Evolutionary conservation across 2,113 vertebrate species (phyloP), one percentile per base, ranked within the genome.

Genomic region (Pituophis catenifer): DNA sequence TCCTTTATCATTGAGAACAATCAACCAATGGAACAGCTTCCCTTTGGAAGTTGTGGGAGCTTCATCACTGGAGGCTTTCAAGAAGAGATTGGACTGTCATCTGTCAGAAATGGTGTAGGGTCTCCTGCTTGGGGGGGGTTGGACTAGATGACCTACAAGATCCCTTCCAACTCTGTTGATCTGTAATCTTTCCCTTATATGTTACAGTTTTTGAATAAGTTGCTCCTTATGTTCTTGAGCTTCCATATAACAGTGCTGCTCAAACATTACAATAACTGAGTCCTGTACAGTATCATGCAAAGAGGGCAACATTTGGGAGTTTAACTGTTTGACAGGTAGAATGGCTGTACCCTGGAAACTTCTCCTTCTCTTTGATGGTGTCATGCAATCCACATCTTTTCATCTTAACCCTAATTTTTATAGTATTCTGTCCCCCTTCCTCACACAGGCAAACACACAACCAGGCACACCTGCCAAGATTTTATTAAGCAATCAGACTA

Each of bases 131-230:
- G 12, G 53, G 53, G 11, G 0, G 11, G 53, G 12, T 54, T 54
- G 12, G 53, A 15, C 53, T 54, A 54, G 53, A 54, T 54, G 53
- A 54, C 53, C 53, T 54, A 54, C 53, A 54, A 54, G 53, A 13
- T 54, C 12, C 53, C 53, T 54, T 54, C 53, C 53, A 54, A 54
- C 53, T 53, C 53, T 53, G 53, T 53, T 53, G 11, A 53, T 53
- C 53, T 53, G 53, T 53, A 12, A 53, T 92, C 48, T 50, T 85
- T 92, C 87, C 92, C 93, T 59, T 59, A 59, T 59, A 59, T 9
- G 21, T 59, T 59, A 59, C 57, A 94, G 55, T 88, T 50, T 91
- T 57, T 94, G 95, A 96, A 94, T 58, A 93, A 75, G 90, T 90
- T 48, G 50, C 3, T 54, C 93, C 89, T 95, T 94, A 94, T 17